Base-by-base conservation (phyloP, 2,888 invertebrate species). In the Ochropleura plecta region DNA sequence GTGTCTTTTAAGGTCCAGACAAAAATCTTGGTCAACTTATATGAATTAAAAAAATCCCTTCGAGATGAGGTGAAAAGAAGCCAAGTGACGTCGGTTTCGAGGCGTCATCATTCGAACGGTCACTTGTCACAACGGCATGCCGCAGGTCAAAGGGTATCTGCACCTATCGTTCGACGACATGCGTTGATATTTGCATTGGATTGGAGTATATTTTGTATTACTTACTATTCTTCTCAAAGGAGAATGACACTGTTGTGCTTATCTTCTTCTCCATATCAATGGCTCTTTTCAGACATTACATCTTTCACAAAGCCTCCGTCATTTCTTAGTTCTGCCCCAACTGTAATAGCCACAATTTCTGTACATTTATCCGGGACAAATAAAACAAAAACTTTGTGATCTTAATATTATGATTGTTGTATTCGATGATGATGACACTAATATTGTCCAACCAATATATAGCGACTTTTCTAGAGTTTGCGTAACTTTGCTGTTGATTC, bases 121-220 rank as follows among this genome's bases (percentile, higher is more conserved):
- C 48, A 78, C 30, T 78, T 62, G 60, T 48, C 53, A 60, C 14
- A 6, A 14, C 18, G 42, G n/a, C 14, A 40, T 30, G 42, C 55
- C 79, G n/a, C n/a, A 18, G 62, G 62, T 76, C 53, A 14, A 53
- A 49, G 76, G 48, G 30, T 70, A 78, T 70, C 60, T 42, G 42
- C 49, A n/a, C 16, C 3, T 78, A 44, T 49, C 48, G n/a, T 59
- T n/a, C 20, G 44, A 44, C 14, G 20, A 44, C n/a, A 70, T 53
- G 14, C 40, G 46, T 68, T 10, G 14, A 7, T 78, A 62, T 53
- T 78, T 9, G 12, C 12, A 6, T 7, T 76, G 53, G 48, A 42
- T 42, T 62, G 30, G 30, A 30, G 30, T 30, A 30, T 30, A 30
- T 30, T 30, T 30, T 30, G 30, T 30, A 30, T 30, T 2, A 30